These are phyloP conservation scores for Leucophora obtusa DNA, from an alignment of 2,888 invertebrate species.

Conservation along the genomic window DNA sequence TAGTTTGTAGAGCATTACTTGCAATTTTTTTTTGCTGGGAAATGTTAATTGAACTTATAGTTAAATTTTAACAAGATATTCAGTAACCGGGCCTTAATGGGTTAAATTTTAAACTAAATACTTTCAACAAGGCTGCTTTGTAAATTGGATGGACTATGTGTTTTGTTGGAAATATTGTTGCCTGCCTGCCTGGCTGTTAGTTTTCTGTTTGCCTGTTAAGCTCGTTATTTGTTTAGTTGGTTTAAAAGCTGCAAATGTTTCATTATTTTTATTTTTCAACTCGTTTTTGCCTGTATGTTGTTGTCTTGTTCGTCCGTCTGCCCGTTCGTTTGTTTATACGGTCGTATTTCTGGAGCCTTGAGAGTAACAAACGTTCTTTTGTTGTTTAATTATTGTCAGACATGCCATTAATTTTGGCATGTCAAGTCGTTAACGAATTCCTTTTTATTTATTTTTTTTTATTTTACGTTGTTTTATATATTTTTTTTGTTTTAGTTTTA, in stretches of 20 bases:
- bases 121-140: constrained; percentile 48
- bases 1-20: no score
- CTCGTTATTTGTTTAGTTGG: constrained; percentile 61
- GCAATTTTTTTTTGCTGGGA: no score
- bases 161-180: not conserved
- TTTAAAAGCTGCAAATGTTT: constrained; percentile 10
- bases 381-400: constrained; percentile 77
- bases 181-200: constrained; percentile 24
- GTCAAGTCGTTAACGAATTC: constrained; percentile 77
- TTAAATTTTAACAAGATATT: no score
- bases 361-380: constrained; percentile 65
- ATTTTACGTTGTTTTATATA: constrained; percentile 41
- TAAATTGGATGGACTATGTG: constrained; percentile 18
- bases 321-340: constrained; percentile 1
- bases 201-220: constrained; percentile 53
- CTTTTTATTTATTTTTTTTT: constrained; percentile 68
- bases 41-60: no score
- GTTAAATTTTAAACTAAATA: constrained; percentile 36
- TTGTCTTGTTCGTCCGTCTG: not conserved
- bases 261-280: constrained; percentile 2
- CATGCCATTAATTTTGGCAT: constrained; percentile 78
- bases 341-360: constrained; percentile 52
- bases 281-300: constrained; percentile 39
- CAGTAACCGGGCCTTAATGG: no score
- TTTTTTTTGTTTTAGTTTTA: constrained; percentile 41